Evolutionary conservation across 2,797 vertebrate species (phyloP), one percentile per base, ranked within the genome.

Genomic region (Picus viridis): DNA sequence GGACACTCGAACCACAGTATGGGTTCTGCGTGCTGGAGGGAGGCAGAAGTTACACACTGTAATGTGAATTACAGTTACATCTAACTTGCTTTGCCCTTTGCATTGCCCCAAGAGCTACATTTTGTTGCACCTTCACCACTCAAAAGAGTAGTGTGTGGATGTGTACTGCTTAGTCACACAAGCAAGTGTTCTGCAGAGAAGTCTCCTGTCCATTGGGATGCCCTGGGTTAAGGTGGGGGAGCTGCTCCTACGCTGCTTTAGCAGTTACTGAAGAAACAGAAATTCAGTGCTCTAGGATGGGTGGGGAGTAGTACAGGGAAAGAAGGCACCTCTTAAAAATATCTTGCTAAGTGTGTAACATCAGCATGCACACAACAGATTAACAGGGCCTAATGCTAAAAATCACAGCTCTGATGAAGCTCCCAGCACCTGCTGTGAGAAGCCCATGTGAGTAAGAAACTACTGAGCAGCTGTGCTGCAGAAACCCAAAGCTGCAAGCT

Each of bases 241-340:
- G 27, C 7, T 85, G 59, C 5, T 78, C 45, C 45, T 13, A 12
- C 3, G 30, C 53, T 61, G 41, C 53, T 64, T 76, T n/a, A 82
- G 53, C 32, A 53, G 49, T 14, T 75, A 57, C 15, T 64, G 22
- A 80, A 80, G 54, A 78, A 65, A 9, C 32, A 18, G 29, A 39
- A 73, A 64, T 43, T 24, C 8, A 30, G 45, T 56, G 67, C 49
- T 89, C 32, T 6, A 3, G 26, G 22, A 58, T 20, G 27, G 36
- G n/a, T 32, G 29, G 27, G 24, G 54, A 9, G 2, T 5, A 47
- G 2, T 4, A 47, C 0, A 61, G 18, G 32, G 64, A 58, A 71
- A 85, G 26, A 81, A 51, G n/a, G 16, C 39, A 27, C 2, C 2
- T 4, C 41, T 86, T 47, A 3, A 76, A 83, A 74, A 77, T 9